Evolutionary conservation across 2,113 vertebrate species (phyloP), one percentile per base, ranked within the genome.

Genomic region (Semicossyphus pulcher): DNA sequence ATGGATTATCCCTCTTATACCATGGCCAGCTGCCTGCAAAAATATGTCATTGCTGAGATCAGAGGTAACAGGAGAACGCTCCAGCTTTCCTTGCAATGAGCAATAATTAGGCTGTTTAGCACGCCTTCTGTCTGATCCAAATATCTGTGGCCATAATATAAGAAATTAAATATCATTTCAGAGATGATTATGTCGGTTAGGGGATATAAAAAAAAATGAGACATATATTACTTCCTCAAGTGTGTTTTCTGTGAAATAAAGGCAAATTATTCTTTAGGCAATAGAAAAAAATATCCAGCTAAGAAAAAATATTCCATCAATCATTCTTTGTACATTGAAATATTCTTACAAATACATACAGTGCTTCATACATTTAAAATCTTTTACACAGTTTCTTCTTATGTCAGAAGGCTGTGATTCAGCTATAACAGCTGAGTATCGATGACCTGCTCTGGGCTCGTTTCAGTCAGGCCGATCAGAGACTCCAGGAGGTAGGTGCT

Each of bases 401-500:
- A 15, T 32, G 26, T 44, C 49, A 56, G 34, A 49, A 11, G 23
- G 53, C 87, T 87, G 1, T 89, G 89, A 75, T 93, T 92, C 41
- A 87, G 23, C 53, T 87, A 65, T 37, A 94, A 86, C 72, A 94
- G 88, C 3, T 92, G 94, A 86, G 91, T 90, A 64, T 95, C 92
- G 20, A 92, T 75, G 59, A 93, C 89, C 56, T 88, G 88, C 70
- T 95, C 95, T 0, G 93, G 70, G 53, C 88, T 68, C 0, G 95
- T 89, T 78, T 97, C 95, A 0, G 95, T 94, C 78, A 96, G 87
- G 63, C 96, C 95, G 0, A 97, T 92, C 68, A 98, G 91, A 18
- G 97, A 96, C 86, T 98, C 97, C 75, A 97, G 91, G 85, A 97
- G 96, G 85, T 94, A 95, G 29, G 89, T 81, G 78, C 93, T 91